A percentile compares a stretch with the other conserved stretches of the same genome.
Conservation (phyloP, 2,113 vertebrate genomes). For the Eptesicus fuscus region DNA sequence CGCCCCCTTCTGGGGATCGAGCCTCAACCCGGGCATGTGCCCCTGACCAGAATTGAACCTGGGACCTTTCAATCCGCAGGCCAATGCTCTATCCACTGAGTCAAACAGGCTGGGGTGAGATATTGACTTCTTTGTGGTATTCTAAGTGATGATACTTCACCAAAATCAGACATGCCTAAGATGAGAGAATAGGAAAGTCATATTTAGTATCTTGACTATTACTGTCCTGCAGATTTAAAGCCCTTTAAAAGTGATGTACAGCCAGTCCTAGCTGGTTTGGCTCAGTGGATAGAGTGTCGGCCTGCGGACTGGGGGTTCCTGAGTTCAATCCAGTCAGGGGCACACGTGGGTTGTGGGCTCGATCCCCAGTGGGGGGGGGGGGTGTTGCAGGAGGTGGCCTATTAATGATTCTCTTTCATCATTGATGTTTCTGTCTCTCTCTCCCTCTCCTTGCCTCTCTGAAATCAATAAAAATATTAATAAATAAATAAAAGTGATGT, state of each 20-base stretch:
- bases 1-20: no score
- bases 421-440: background rate
- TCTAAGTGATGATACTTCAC: constrained; percentile 10
- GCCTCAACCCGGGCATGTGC: no score
- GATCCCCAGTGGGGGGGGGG: background rate
- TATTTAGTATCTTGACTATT: constrained; percentile 42
- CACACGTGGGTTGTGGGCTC: background rate
- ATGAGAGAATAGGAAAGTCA: background rate
- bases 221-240: constrained; percentile 20
- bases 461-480: no score
- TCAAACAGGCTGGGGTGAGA: background rate
- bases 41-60: no score
- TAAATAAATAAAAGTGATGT: background rate
- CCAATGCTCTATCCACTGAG: no score
- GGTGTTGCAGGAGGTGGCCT: background rate
- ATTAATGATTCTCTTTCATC: background rate
- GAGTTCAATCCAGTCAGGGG: background rate
- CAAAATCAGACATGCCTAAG: constrained; percentile 16
- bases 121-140: background rate
- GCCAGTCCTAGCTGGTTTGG: background rate
- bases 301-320: no score
- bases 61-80: no score
- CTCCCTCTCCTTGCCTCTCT: no score
- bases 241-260: constrained; percentile 12
- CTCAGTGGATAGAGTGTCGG: background rate